Evolutionary conservation across 2,113 vertebrate genomes (phyloP).

Genomic region (Pungitius pungitius): DNA sequence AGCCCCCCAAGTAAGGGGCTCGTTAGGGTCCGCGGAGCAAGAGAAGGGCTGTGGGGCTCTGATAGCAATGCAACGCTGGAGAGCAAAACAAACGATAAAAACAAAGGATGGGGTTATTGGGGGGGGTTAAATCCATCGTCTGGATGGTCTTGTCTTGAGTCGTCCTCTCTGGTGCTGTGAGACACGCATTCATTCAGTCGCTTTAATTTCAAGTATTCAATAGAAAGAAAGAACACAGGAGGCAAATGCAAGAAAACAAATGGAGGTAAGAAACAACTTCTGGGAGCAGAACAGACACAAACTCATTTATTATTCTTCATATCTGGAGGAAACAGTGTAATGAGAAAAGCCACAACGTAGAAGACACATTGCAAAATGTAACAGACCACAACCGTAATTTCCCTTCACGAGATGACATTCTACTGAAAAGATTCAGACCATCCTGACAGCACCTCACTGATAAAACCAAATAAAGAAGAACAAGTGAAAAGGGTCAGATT

Average conservation of each 20-base stretch:
- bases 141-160: background rate
- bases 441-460: background rate
- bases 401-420: background rate
- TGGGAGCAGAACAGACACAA: constrained; percentile 15
- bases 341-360: background rate
- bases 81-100: constrained; percentile 44
- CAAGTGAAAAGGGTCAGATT: background rate
- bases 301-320: background rate
- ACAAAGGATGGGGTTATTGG: constrained; percentile 78
- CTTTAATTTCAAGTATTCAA: constrained; percentile 36
- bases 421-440: background rate
- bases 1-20: constrained; percentile 50
- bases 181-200: background rate
- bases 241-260: constrained; percentile 37
- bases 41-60: constrained; percentile 65
- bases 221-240: constrained; percentile 32
- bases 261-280: constrained; percentile 5
- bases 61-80: constrained; percentile 23
- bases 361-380: background rate
- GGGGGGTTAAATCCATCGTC: constrained; percentile 22
- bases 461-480: background rate
- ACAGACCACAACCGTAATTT: background rate
- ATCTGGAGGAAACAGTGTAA: background rate
- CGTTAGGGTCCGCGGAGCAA: constrained; percentile 83
- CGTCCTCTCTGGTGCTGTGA: background rate